A percentile compares a stretch with the other conserved stretches of the same genome.
phyloP scores from a whole-genome alignment of 92 coral and sea anemone species.

The Bergia puertoricense region DNA sequence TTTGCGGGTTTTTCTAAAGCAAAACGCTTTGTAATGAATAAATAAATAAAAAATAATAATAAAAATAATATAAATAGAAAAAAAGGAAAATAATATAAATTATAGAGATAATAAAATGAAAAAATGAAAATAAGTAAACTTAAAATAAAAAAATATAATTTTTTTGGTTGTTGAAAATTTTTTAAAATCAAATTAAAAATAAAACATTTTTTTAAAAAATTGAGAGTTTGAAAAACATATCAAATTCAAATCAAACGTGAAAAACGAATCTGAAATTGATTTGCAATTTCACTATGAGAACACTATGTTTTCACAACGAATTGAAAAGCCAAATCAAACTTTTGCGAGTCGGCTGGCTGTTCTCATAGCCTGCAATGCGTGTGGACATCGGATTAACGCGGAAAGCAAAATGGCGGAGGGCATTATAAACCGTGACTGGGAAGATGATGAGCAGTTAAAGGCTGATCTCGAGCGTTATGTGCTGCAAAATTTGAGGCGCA shows the following conservation, averaged over 20 bases:
- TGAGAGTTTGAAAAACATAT: conserved; percentile 27
- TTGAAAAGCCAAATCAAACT: too few species aligned
- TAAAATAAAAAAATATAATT: too few species aligned
- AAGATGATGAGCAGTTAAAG: conserved; percentile 52
- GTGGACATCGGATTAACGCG: not conserved
- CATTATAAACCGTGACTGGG: conserved; percentile 64
- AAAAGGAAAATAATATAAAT: too few species aligned
- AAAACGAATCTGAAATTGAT: conserved; percentile 15
- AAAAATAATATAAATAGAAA: too few species aligned
- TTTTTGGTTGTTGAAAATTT: too few species aligned
- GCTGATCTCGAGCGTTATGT: conserved; percentile 60
- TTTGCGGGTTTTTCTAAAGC: too few species aligned
- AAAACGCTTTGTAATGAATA: too few species aligned
- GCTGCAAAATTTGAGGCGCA: conserved; percentile 48
- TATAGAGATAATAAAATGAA: too few species aligned
- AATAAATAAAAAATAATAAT: too few species aligned
- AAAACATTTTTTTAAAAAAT: not conserved
- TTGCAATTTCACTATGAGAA: conserved; percentile 40
- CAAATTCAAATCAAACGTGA: not conserved
- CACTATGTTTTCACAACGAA: conserved; percentile 1
- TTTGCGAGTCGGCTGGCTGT: conserved; percentile 9
- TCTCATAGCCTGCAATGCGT: conserved; percentile 19
- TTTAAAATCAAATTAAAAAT: too few species aligned
- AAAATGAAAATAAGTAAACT: too few species aligned
- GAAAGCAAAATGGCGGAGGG: conserved; percentile 26